A percentile compares a stretch with the other conserved stretches of the same genome.
Evolutionary conservation across 2,797 vertebrate genomes (phyloP).

Genomic region (Hipposideros larvatus): DNA sequence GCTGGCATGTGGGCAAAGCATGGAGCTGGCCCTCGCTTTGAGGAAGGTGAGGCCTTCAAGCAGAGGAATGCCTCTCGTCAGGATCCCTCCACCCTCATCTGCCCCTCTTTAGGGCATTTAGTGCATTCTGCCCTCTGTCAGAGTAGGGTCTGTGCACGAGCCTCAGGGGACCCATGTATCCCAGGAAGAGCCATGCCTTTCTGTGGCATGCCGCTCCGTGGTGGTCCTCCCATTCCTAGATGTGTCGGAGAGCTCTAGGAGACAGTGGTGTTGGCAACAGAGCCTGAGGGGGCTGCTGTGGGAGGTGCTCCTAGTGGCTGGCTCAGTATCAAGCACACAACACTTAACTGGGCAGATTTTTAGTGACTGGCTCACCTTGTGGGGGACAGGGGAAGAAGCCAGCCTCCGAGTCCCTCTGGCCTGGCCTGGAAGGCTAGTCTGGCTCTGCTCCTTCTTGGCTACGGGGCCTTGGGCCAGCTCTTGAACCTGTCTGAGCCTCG

Average conservation of each 20-base stretch:
- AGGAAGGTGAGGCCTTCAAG: neutral
- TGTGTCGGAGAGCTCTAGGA: neutral
- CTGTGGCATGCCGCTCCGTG: too few species aligned
- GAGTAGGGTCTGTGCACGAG: neutral
- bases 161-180: neutral
- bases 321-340: neutral
- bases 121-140: neutral
- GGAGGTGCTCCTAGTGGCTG: neutral
- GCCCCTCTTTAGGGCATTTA: neutral
- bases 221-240: neutral
- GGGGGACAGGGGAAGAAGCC: neutral
- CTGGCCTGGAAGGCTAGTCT: neutral
- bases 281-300: neutral
- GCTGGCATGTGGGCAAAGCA: neutral
- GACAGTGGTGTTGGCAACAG: neutral
- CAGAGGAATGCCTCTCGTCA: neutral
- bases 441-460: neutral
- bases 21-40: neutral
- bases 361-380: neutral
- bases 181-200: neutral
- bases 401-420: neutral
- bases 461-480: neutral
- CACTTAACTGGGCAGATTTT: neutral
- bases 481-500: neutral
- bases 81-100: too few species aligned